Conservation (phyloP, 2,888 invertebrate species). For the Oegoconia quadripuncta region DNA sequence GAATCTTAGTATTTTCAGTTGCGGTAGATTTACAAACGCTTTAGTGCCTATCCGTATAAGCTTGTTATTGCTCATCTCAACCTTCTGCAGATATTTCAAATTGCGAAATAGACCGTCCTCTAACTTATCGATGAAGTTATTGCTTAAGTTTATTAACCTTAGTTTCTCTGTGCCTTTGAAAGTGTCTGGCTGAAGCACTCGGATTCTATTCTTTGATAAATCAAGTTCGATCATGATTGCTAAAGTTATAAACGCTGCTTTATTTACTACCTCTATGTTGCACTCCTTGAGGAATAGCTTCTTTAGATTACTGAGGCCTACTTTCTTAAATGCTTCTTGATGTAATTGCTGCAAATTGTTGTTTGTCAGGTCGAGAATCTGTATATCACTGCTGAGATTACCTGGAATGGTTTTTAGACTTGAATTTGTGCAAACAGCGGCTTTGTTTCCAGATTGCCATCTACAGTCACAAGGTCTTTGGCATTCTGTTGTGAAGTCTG, state of each 20-base stretch:
- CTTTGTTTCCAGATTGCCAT: slow-evolving; percentile 92
- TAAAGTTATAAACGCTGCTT: slow-evolving; percentile 86
- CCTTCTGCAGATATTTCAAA: slow-evolving; percentile 85
- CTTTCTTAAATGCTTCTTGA: slow-evolving; percentile 83
- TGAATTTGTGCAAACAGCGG: slow-evolving; percentile 88
- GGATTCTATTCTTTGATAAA: slow-evolving; percentile 86
- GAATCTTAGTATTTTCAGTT: slow-evolving; percentile 84
- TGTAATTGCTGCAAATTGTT: slow-evolving; percentile 83
- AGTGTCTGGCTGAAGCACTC: slow-evolving; percentile 82
- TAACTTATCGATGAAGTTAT: slow-evolving; percentile 86
- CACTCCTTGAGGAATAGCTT: slow-evolving; percentile 88
- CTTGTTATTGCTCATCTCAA: slow-evolving; percentile 88
- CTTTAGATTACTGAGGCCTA: slow-evolving; percentile 88
- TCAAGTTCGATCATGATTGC: slow-evolving; percentile 90
- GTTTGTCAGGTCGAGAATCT: slow-evolving; percentile 85
- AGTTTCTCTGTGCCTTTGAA: slow-evolving; percentile 86
- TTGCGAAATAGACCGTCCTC: slow-evolving; percentile 87
- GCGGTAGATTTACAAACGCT: slow-evolving; percentile 84
- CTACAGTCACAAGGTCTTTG: slow-evolving; percentile 87
- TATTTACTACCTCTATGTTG: slow-evolving; percentile 83
- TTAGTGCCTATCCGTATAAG: slow-evolving; percentile 84
- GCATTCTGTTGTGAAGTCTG: slow-evolving; percentile 82
- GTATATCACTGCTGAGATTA: slow-evolving; percentile 85
- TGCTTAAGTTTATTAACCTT: slow-evolving; percentile 85
- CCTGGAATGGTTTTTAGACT: slow-evolving; percentile 84